phyloP scores from a whole-genome alignment of 2,797 vertebrate genomes.

The Chrysocyon brachyurus region DNA sequence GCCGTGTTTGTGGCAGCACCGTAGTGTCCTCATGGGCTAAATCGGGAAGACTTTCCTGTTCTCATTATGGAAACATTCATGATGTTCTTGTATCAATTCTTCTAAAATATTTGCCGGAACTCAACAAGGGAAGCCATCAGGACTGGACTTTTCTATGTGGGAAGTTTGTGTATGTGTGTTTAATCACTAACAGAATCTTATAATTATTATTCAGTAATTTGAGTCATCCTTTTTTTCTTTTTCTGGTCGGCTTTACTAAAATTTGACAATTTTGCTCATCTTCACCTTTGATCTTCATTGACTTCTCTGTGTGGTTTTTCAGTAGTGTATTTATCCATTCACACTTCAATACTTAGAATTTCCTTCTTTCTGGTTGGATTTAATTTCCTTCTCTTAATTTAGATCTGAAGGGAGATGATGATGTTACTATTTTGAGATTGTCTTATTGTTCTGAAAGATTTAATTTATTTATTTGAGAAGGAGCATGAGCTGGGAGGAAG shows the following conservation, averaged over 20 bases:
- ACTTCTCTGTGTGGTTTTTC: not conserved
- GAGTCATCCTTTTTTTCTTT: not conserved
- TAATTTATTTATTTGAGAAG: not conserved
- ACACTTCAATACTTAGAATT: not conserved
- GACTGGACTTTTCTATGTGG: not conserved
- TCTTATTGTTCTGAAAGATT: not conserved
- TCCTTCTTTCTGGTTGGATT: not conserved
- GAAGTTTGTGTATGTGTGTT: not conserved
- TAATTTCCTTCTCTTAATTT: not conserved
- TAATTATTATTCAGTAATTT: not conserved
- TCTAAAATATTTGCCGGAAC: not conserved
- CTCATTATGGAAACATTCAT: accelerated
- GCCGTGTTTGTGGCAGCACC: not conserved
- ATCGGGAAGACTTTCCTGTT: not conserved
- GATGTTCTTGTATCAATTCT: not conserved
- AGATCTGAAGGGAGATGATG: not conserved
- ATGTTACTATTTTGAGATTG: too few relatives aligned
- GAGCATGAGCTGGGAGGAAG: not conserved
- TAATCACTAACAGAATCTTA: not conserved
- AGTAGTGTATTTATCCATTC: not conserved
- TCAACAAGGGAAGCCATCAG: not conserved
- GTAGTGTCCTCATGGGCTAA: not conserved
- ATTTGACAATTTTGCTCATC: not conserved
- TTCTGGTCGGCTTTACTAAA: not conserved
- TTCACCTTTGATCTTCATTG: not conserved